Percentiles rank a stretch among this genome's conserved stretches.
phyloP scores from a whole-genome alignment of 2,113 vertebrate species.

The Falco punctatus region DNA sequence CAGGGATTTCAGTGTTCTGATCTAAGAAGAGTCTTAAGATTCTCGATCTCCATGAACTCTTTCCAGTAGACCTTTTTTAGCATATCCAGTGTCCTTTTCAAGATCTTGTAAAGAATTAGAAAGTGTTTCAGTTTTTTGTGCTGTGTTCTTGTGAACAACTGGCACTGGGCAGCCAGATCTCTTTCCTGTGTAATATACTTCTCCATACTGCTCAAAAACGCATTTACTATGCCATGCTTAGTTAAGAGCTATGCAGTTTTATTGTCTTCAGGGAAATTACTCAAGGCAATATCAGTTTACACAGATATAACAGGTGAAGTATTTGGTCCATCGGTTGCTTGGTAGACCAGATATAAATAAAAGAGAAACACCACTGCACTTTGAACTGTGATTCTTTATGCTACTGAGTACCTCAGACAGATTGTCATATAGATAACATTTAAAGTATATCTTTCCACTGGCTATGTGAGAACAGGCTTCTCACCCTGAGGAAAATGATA shows the following conservation, averaged over 20 bases:
- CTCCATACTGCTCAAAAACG: neutral
- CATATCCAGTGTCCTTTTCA: neutral
- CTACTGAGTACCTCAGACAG: neutral
- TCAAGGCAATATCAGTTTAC: neutral
- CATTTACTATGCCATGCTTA: neutral
- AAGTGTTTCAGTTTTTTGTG: neutral
- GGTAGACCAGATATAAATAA: neutral
- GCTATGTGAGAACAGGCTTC: neutral
- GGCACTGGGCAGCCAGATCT: neutral
- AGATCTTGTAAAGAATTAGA: neutral
- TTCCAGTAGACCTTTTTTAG: neutral
- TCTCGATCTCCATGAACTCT: neutral
- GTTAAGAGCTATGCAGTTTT: neutral
- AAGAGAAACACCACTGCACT: neutral
- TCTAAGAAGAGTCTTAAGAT: neutral
- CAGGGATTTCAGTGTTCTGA: neutral
- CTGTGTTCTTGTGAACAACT: neutral
- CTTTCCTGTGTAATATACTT: neutral
- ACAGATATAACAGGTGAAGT: neutral
- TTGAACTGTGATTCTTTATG: neutral
- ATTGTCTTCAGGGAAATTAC: neutral
- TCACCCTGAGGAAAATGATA: neutral
- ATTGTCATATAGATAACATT: neutral
- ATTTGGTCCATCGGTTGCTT: neutral
- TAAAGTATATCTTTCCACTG: neutral